Base-by-base conservation (phyloP, 53 echinoderm and acorn worm species). In the Astropecten irregularis region DNA sequence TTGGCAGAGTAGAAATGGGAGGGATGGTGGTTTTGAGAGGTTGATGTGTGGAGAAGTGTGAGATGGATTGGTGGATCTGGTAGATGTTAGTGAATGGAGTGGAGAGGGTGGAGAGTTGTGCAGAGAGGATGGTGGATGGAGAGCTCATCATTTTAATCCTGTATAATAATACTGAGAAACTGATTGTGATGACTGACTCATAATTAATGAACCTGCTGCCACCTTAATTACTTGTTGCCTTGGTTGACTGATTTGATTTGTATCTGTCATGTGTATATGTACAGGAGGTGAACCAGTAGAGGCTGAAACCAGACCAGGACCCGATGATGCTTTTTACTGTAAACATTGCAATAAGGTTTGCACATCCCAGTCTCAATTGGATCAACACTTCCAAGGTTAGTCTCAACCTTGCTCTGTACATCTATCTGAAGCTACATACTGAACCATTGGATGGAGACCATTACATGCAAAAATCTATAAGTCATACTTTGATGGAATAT, bases 291-390 rank as follows among this genome's bases (percentile, higher is more conserved):
- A 42, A 42, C 6, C 42, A 42, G 42, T 42, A 11, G 42, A 42
- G 42, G 6, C 42, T 18, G 16, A 59, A 27, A 9, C 20, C 40
- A 35, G 35, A 21, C 57, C 1, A 19, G 22, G 73, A 29, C n/a
- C n/a, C 20, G 14, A n/a, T n/a, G 59, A 57, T 8, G 25, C 57
- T 18, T 58, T 40, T 21, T 57, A 58, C 28, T 76, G 76, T 52
- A 57, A 29, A 40, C 2, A 26, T 27, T 76, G 76, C 32, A 29
- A 76, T 6, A 37, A 14, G 27, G 59, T 76, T 16, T 76, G 76
- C 76, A 76, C 76, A 52, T 57, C 76, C 4, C 42, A 58, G 30
- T 11, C 59, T 39, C 76, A 76, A 42, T 42, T 76, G 29, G 59
- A 76, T 4, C 76, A 57, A 10, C 76, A 76, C 9, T 58, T 25